Evolutionary conservation across 2,113 vertebrate genomes (phyloP).

Genomic region (Lontra canadensis): DNA sequence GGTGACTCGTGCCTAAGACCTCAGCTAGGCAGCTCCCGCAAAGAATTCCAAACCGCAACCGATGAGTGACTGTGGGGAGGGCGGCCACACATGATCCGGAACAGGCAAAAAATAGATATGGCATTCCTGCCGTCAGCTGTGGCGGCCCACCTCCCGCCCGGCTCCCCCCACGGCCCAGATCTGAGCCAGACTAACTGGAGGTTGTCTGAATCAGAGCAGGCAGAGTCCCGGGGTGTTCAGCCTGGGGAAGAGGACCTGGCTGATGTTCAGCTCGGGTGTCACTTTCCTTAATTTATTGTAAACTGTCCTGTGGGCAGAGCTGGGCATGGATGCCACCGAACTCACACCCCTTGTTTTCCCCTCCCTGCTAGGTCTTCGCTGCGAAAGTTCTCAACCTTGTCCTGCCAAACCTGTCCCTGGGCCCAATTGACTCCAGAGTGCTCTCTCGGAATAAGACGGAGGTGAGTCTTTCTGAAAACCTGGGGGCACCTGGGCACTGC

Average conservation of each 20-base stretch:
- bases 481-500: fast-evolving
- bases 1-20: slow-evolving; percentile 28
- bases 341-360: slow-evolving; percentile 60
- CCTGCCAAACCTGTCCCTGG: slow-evolving; percentile 91
- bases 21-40: slow-evolving; percentile 46
- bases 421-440: slow-evolving; percentile 90
- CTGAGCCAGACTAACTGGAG: not conserved
- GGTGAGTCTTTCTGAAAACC: slow-evolving; percentile 82
- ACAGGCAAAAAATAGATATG: not conserved
- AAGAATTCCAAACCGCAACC: not conserved
- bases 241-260: not conserved
- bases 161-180: not conserved
- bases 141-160: fast-evolving
- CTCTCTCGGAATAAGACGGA: slow-evolving; percentile 92
- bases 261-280: not conserved
- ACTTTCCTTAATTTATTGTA: slow-evolving; percentile 34
- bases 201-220: not conserved
- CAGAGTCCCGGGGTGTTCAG: not conserved
- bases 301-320: not conserved
- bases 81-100: not conserved
- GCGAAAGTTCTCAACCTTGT: slow-evolving; percentile 93
- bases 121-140: fast-evolving
- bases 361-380: slow-evolving; percentile 88
- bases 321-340: not conserved
- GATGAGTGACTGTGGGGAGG: not conserved